Evolutionary conservation across 2,888 invertebrate species (phyloP).

Genomic region (Aspidiotus destructor): DNA sequence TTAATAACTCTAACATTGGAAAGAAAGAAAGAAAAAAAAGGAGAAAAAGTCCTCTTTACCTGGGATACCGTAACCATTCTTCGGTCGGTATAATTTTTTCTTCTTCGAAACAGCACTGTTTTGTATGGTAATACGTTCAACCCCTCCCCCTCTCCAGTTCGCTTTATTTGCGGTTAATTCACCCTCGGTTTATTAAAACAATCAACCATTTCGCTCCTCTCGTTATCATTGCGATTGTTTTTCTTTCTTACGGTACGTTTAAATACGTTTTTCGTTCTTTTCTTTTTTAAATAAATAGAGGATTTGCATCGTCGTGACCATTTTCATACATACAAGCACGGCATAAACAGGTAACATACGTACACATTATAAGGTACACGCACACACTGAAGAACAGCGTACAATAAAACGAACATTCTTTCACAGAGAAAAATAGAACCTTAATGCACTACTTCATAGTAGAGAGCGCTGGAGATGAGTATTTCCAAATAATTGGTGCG

Average conservation of each 20-base stretch:
- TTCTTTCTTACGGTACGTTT: neutral
- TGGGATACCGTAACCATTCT: neutral
- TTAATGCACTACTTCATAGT: too few species aligned
- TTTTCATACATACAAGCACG: too few species aligned
- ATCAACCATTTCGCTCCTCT: neutral
- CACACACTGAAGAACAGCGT: neutral
- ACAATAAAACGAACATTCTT: slow-evolving; percentile 1
- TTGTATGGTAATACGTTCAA: slow-evolving; percentile 28
- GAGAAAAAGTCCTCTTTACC: slow-evolving; percentile 8
- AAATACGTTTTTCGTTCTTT: too few species aligned
- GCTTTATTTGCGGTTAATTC: slow-evolving; percentile 7
- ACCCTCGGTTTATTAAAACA: slow-evolving; percentile 2
- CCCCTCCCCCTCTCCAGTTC: slow-evolving; percentile 13
- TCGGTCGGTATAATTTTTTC: slow-evolving; percentile 4
- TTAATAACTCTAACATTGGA: slow-evolving; percentile 21
- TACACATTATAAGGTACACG: too few species aligned
- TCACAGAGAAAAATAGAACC: neutral
- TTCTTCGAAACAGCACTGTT: slow-evolving; percentile 6
- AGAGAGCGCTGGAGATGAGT: too few species aligned
- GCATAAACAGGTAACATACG: too few species aligned
- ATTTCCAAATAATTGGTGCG: too few species aligned
- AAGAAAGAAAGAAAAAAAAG: too few species aligned
- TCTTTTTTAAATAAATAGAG: too few species aligned
- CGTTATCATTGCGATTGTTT: slow-evolving; percentile 2
- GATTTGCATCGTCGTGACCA: too few species aligned